These are phyloP conservation scores for Xyrichtys novacula DNA, from an alignment of 2,797 vertebrate genomes.

Conservation along the genomic window DNA sequence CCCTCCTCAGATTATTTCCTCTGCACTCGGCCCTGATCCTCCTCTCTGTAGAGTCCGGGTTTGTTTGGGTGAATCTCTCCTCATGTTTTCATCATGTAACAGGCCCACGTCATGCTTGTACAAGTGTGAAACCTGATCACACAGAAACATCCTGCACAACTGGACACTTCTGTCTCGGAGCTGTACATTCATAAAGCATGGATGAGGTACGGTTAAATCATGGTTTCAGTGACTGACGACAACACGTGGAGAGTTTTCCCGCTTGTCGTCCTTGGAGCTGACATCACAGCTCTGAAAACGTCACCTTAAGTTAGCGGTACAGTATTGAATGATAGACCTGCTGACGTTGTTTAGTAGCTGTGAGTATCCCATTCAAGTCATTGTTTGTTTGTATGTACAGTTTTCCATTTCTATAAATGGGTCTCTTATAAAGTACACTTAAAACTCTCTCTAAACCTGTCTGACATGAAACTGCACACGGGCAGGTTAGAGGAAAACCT, in stretches of 20 bases:
- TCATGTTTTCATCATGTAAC: constrained; percentile 27
- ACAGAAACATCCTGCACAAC: constrained; percentile 28
- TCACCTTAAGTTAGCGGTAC: constrained; percentile 40
- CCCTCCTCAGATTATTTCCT: neutral
- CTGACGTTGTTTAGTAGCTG: constrained; percentile 49
- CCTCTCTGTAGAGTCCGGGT: neutral
- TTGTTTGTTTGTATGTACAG: constrained; percentile 61
- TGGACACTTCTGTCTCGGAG: constrained; percentile 37
- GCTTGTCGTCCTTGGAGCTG: constrained; percentile 38
- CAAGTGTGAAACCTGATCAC: constrained; percentile 54
- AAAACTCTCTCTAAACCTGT: constrained; percentile 39
- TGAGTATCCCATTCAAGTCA: constrained; percentile 53
- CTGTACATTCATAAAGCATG: constrained; percentile 69
- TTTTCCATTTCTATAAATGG: constrained; percentile 54
- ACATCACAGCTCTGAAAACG: constrained; percentile 23
- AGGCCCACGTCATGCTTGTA: constrained; percentile 56
- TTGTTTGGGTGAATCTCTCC: constrained; percentile 26
- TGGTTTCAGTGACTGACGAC: constrained; percentile 13
- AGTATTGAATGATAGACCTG: constrained; percentile 60
- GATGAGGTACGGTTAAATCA: constrained; percentile 66
- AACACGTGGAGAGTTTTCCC: neutral
- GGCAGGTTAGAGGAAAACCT: constrained; percentile 38
- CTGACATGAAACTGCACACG: constrained; percentile 26
- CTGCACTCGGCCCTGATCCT: neutral
- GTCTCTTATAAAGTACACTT: constrained; percentile 66